phyloP scores from a whole-genome alignment of 2,888 invertebrate species.

The Megaustenia siamemsis region DNA sequence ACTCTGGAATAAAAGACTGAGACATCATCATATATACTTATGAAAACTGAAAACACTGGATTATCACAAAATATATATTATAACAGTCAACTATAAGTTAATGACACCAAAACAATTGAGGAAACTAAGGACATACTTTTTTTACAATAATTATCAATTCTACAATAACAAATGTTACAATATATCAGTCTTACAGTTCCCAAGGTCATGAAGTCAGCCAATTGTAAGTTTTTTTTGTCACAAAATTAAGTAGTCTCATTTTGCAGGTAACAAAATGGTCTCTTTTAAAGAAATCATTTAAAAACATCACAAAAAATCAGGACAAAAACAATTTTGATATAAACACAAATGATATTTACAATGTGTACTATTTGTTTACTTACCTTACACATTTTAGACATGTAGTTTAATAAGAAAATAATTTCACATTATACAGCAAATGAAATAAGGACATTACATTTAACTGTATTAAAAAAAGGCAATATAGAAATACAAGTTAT shows the following conservation, averaged over 20 bases:
- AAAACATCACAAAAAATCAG: neutral
- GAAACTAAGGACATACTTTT: neutral
- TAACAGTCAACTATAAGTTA: neutral
- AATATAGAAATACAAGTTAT: slow-evolving; percentile 7
- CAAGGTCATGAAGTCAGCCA: neutral
- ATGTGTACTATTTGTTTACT: neutral
- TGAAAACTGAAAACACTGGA: neutral
- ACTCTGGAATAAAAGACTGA: too few relatives aligned
- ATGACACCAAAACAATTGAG: neutral
- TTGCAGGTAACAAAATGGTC: slow-evolving; percentile 18
- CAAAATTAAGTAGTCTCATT: neutral
- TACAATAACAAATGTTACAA: neutral
- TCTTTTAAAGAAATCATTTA: neutral
- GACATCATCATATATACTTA: neutral
- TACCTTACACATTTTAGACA: neutral
- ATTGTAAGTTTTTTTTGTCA: neutral
- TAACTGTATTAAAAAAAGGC: neutral
- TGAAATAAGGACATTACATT: neutral
- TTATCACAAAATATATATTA: neutral
- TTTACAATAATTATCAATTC: too few relatives aligned
- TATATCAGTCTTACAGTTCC: neutral
- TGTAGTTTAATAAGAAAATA: neutral
- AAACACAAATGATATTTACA: neutral
- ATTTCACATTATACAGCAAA: neutral
- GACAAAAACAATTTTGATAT: neutral